Evolutionary conservation across 2,797 vertebrate species (phyloP).

Genomic region (Tapera naevia): DNA sequence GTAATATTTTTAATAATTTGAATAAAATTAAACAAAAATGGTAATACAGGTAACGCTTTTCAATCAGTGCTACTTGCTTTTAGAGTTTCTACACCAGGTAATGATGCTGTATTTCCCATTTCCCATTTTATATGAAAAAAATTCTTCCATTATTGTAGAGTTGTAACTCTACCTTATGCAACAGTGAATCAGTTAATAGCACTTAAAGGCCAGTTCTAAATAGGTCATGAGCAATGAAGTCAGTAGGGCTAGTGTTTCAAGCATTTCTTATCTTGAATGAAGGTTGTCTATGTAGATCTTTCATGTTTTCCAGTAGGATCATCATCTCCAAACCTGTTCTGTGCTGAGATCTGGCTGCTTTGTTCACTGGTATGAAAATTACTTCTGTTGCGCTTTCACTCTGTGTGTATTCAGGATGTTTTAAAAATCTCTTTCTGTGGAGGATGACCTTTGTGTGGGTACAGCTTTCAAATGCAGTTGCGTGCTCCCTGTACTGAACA

Average conservation of each 20-base stretch:
- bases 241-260: constrained; percentile 16
- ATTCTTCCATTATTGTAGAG: neutral
- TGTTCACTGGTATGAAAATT: neutral
- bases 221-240: constrained; percentile 50
- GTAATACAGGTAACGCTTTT: neutral
- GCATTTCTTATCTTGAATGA: neutral
- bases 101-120: neutral
- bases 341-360: neutral
- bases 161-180: constrained; percentile 1
- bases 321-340: neutral
- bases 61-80: neutral
- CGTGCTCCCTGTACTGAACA: neutral
- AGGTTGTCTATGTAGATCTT: neutral
- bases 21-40: neutral
- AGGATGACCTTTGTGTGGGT: neutral
- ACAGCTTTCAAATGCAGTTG: neutral
- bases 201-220: constrained; percentile 37
- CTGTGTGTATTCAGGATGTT: neutral
- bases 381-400: neutral
- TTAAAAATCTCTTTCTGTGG: neutral
- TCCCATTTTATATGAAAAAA: neutral
- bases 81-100: neutral
- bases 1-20: neutral
- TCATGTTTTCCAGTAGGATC: neutral
- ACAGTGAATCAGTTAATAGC: constrained; percentile 23